phyloP scores from a whole-genome alignment of 2,113 vertebrate species.

The Hypomesus transpacificus region DNA sequence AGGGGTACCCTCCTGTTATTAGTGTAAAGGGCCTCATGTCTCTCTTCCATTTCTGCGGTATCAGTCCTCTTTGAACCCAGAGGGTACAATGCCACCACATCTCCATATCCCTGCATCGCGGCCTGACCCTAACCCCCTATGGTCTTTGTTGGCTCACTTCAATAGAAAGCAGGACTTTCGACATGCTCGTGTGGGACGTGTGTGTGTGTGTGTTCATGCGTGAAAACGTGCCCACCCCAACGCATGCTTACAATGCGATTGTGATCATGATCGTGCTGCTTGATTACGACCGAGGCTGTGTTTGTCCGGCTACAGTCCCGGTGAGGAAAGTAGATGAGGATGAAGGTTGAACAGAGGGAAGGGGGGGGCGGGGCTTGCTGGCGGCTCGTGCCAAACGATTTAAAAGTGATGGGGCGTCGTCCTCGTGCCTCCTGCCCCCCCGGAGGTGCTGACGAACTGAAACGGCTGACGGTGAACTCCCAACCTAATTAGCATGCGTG shows the following conservation, averaged over 20 bases:
- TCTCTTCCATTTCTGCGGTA: slow-evolving; percentile 20
- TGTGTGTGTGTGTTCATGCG: slow-evolving; percentile 16
- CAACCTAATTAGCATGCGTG: slow-evolving; percentile 70
- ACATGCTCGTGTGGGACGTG: slow-evolving; percentile 13
- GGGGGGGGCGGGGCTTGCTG: slow-evolving; percentile 1
- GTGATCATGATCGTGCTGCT: too few species aligned
- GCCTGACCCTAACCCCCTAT: neutral
- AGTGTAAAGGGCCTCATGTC: slow-evolving; percentile 19
- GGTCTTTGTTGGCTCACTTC: neutral
- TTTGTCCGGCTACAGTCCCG: neutral
- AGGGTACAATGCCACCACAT: neutral
- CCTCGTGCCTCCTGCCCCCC: slow-evolving; percentile 50
- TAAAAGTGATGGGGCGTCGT: slow-evolving; percentile 57
- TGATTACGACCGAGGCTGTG: slow-evolving; percentile 27
- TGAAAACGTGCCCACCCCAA: neutral
- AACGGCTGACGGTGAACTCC: slow-evolving; percentile 63
- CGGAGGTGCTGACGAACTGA: slow-evolving; percentile 61
- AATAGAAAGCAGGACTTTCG: neutral
- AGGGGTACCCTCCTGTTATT: slow-evolving; percentile 32
- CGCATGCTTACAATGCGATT: too few species aligned
- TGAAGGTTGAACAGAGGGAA: neutral
- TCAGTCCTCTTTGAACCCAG: slow-evolving; percentile 7
- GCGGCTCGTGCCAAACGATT: slow-evolving; percentile 47
- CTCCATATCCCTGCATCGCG: slow-evolving; percentile 1
- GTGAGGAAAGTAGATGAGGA: neutral